Evolutionary conservation across 2,888 invertebrate genomes (phyloP), one percentile per base, ranked within the genome.

Genomic region (Cantharis lateralis): DNA sequence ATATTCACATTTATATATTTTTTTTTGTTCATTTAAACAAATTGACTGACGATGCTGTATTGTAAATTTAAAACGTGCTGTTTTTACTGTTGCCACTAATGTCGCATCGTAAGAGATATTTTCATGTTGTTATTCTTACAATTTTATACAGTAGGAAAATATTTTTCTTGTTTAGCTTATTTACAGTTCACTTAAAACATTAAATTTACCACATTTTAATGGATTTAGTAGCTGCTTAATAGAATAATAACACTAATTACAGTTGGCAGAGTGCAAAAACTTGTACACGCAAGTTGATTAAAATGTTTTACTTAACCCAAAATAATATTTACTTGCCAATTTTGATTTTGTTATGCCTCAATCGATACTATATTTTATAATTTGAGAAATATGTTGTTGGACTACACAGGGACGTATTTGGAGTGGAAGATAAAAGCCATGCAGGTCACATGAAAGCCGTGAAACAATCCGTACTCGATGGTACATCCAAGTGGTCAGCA

Each of bases 401-500:
- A 79, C 66, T 80, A 81, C 79, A 79, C 92, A 98, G 98, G 95
- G 95, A 94, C 91, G 98, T 98, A 89, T 98, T 97, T 91, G 94
- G 95, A 91, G 95, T 98, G 88, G 98, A 98, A 89, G 94, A 94
- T 89, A 96, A 97, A 90, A 95, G 93, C 87, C 98, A 98, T 91
- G 91, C 93, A 83, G 96, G 97, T 87, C 97, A 98, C 91, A 97
- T 99, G 97, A 97, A 96, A 91, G 95, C 97, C 83, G 98, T 99
- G 87, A 98, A 99, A 92, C 98, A 98, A 91, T 96, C 97, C 87
- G 98, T 99, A 87, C 93, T 99, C 90, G 98, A 99, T 91, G 99
- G 99, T 88, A 99, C 98, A 84, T 98, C 98, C 89, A 99, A 99
- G 92, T 99, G 99, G 99, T 98, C 98, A 88, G 98, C 98, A 87